Evolutionary conservation across 2,113 vertebrate genomes (phyloP), one percentile per base, ranked within the genome.

Genomic region (Phaethornis superciliosus): DNA sequence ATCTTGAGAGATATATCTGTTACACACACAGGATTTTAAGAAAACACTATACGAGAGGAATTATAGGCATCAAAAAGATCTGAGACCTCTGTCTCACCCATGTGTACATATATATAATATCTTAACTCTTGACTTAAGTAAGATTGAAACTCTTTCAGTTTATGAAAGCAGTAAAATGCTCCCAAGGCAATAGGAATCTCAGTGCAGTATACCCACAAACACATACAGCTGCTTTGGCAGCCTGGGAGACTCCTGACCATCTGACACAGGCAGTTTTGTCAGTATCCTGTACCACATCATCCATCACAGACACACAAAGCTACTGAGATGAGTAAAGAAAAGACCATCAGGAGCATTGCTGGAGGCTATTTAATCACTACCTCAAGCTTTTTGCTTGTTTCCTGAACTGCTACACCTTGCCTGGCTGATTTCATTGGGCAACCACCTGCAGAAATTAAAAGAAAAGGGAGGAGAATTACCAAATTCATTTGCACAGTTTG

Each of bases 401-500:
- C 84, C 35, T 91, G 92, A 88, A 89, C 81, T 84, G 40, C 26
- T 72, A 63, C 13, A 81, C 30, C 35, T 77, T 84, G 92, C 82
- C 85, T 20, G 28, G 30, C 20, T 83, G 49, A 65, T 15, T 92
- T 88, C 12, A 37, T 64, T 67, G 33, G 52, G 59, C 28, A 68
- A 27, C 62, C 63, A 78, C 27, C 40, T 71, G 63, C 7, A 9
- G 59, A 79, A 84, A 72, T 42, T 51, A 51, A 58, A 81, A 62
- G 15, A 58, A 92, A 63, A 82, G 2, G 5, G 79, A 70, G 87
- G 65, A 94, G 86, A 90, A 84, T 69, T 89, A 91, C 90, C 96
- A 95, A 97, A 88, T 28, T 21, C 3, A 94, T 95, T 88, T 96
- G 60, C 91, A 90, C 67, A 95, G 81, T 79, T 96, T 91, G 58